Base-by-base conservation (phyloP, 2,113 vertebrate genomes). In the Macheiramphus alcinus region DNA sequence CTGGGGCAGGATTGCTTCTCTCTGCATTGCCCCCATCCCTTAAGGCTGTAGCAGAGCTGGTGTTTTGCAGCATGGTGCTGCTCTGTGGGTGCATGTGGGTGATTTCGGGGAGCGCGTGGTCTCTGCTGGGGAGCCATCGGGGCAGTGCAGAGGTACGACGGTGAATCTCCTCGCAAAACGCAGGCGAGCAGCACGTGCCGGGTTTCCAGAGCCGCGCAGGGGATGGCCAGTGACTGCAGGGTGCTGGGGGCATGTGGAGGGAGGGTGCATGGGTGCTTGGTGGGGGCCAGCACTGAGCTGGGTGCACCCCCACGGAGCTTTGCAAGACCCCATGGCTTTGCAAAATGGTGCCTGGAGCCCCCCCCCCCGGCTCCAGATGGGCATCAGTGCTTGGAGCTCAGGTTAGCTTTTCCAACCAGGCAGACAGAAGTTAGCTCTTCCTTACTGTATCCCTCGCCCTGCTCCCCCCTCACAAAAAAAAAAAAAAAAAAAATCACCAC, bases 111-210 rank as follows among this genome's bases (percentile, higher is more conserved):
- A 81, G 36, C 1, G 0, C 0, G 1, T n/a, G 66, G 23, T 61
- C 8, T 16, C 9, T 3, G 3, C 0, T 15, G 10, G 63, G 72
- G 66, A 70, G 25, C n/a, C 2, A 0, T 3, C 2, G 7, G 58
- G 47, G 36, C 0, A 1, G 4, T 4, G 76, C 27, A 26, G 80
- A 53, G 45, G 25, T 16, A 0, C 0, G 7, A 5, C 1, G 11
- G 45, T 26, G 47, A 87, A 32, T 12, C 18, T 21, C 52, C 61
- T 18, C n/a, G 29, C 12, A 26, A 38, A 47, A 45, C 0, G 1
- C 1, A 2, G 42, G 11, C 2, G 5, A 66, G 34, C 2, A 3
- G 48, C 2, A 0, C 0, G 3, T 42, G 13, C 25, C 1, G 11
- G 2, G 29, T 26, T 42, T 53, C 27, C 61, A 43, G 86, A 55